Conservation (phyloP, 23 tunicate species). For the Oikopleura dioica region DNA sequence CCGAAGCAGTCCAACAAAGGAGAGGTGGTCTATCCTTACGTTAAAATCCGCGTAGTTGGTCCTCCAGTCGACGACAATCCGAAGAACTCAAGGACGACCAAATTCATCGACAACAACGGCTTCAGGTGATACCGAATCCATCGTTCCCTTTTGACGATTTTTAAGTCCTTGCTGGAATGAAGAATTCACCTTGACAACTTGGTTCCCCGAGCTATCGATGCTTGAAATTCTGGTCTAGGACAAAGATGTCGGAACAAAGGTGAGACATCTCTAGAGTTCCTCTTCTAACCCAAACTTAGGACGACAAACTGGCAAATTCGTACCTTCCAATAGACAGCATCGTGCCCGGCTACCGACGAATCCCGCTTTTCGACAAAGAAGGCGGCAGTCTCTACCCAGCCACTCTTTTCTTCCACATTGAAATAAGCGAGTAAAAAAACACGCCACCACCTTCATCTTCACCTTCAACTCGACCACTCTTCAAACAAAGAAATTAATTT, state of each 20-base stretch:
- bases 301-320: neutral
- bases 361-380: neutral
- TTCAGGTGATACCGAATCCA: conserved; percentile 12
- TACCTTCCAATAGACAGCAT: neutral
- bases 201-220: neutral
- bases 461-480: too few species aligned
- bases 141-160: too few species aligned
- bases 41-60: conserved; percentile 27
- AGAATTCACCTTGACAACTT: neutral
- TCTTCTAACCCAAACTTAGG: too few species aligned
- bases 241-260: conserved; percentile 4
- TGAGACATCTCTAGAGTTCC: too few species aligned
- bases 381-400: conserved; percentile 9
- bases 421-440: neutral
- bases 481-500: too few species aligned
- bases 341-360: neutral
- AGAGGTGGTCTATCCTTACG: conserved; percentile 65
- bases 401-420: neutral
- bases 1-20: conserved; percentile 21
- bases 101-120: neutral
- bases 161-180: conserved; percentile 10
- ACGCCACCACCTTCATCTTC: too few species aligned
- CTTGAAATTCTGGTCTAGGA: neutral
- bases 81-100: neutral
- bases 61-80: conserved; percentile 20